These are phyloP conservation scores for Megaptera novaeangliae DNA, from an alignment of 2,113 vertebrate genomes.

Conservation along the genomic window DNA sequence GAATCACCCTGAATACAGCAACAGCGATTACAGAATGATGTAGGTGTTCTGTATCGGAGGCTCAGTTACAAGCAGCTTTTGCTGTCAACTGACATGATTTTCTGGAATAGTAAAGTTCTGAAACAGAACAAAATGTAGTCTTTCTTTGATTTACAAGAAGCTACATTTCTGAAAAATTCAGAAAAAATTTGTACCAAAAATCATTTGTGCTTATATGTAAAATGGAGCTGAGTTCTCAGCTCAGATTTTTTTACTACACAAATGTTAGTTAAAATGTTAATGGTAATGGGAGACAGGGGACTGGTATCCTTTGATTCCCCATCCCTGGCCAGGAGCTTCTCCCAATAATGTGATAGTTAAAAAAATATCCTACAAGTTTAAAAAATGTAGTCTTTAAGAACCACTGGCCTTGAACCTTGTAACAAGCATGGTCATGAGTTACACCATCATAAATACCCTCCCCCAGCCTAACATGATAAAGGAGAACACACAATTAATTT, in stretches of 20 bases:
- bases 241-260: not conserved
- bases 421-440: not conserved
- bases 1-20: not conserved
- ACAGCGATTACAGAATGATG: not conserved
- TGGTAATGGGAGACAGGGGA: not conserved
- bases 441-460: not conserved
- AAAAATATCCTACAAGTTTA: not conserved
- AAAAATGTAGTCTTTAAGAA: not conserved
- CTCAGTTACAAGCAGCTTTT: not conserved
- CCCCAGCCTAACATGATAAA: not conserved
- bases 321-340: not conserved
- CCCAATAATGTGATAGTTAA: not conserved
- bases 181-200: not conserved
- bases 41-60: not conserved
- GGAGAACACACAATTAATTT: not conserved
- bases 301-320: not conserved
- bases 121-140: not conserved
- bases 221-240: not conserved
- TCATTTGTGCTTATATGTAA: not conserved
- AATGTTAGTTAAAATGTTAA: not conserved
- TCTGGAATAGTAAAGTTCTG: not conserved
- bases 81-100: not conserved
- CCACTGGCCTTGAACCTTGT: not conserved
- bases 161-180: not conserved
- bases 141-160: not conserved